Base-by-base conservation (phyloP, 2,113 vertebrate species). In the Stegastes partitus region DNA sequence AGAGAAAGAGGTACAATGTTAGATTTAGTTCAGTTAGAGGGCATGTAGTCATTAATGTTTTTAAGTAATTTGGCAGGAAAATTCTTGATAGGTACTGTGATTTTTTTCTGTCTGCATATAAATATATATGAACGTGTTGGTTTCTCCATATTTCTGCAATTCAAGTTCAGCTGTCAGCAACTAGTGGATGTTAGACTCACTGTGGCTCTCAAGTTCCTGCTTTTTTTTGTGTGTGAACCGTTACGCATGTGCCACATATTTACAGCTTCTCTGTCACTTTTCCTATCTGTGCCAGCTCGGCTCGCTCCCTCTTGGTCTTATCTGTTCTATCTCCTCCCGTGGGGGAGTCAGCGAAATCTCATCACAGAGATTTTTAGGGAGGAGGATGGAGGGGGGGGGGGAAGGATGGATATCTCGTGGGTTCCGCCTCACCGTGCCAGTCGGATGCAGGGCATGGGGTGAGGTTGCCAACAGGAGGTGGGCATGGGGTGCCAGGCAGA, bases 401-500 rank as follows among this genome's bases (percentile, higher is more conserved):
- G 16, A 63, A 19, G 61, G 69, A 47, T 47, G 79, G 81, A 65
- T 77, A 57, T 51, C 2, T 2, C 49, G 47, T 26, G 56, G 61
- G 49, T 80, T 57, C 58, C 23, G 28, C 65, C 15, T 75, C 51
- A 23, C 50, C 11, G 51, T 80, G 77, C 77, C 75, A 86, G 84
- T 76, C 58, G 58, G 68, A 74, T 71, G 77, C 54, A 5, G 70
- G 79, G 65, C 50, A 21, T 12, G 37, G 69, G 77, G 74, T 9
- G 66, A 72, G 58, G 59, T 3, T 84, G 87, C 79, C 83, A 87
- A 84, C 58, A 56, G 77, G 83, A 82, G 84, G 81, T 68, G 56
- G 77, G 74, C 64, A 37, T 21, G 63, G 74, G 68, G 77, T 66
- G 77, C 76, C 87, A 81, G 57, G 78, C 84, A 49, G 70, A 68